Percentiles rank a stretch among this genome's conserved stretches.
phyloP scores from a whole-genome alignment of 1,140 invertebrate genomes.

The Acromyrmex heyeri region DNA sequence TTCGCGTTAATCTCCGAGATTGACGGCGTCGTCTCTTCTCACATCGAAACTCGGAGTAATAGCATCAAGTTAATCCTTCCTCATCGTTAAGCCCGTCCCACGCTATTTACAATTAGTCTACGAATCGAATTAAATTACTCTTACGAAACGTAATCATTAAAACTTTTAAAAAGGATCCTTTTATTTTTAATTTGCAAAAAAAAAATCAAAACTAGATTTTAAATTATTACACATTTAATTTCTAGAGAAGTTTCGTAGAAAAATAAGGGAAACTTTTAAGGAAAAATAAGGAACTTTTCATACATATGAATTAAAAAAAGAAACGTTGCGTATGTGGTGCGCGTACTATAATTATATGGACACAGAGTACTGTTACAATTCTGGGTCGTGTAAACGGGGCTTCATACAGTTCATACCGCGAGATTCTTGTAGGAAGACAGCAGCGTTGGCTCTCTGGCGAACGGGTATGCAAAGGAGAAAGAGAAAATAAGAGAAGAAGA shows the following conservation, averaged over 20 bases:
- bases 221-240: neutral
- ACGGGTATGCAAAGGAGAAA: slow-evolving; percentile 51
- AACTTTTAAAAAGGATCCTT: neutral
- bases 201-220: neutral
- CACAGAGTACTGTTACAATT: slow-evolving; percentile 8
- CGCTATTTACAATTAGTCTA: neutral
- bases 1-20: neutral
- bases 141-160: neutral
- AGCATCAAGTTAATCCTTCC: neutral
- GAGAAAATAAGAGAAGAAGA: slow-evolving; percentile 55
- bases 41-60: slow-evolving; percentile 16
- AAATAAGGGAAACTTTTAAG: too few species aligned
- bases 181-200: too few species aligned
- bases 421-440: slow-evolving; percentile 38
- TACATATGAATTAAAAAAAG: neutral
- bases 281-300: too few species aligned
- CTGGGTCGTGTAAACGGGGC: slow-evolving; percentile 34
- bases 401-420: slow-evolving; percentile 14
- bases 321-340: neutral
- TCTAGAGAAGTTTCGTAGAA: neutral
- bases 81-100: neutral
- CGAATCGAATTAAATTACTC: neutral
- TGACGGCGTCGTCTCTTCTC: slow-evolving; percentile 18
- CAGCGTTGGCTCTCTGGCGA: slow-evolving; percentile 6
- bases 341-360: neutral